Evolutionary conservation across 2,113 vertebrate genomes (phyloP).

Genomic region (Canis aureus): DNA sequence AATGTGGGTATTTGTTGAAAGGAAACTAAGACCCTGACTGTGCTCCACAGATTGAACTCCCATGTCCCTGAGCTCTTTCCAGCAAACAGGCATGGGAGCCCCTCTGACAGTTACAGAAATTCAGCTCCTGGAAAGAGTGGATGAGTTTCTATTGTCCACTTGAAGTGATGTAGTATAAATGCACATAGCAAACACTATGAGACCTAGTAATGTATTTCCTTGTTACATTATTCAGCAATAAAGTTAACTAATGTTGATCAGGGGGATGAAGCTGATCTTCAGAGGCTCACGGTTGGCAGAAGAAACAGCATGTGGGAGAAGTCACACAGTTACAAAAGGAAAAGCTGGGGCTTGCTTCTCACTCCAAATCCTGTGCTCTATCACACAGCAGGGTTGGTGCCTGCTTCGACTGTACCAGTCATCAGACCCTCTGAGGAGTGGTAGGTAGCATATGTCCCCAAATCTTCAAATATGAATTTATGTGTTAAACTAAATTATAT

Average conservation of each 20-base stretch:
- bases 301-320: neutral
- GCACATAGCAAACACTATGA: no score
- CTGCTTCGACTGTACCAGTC: neutral
- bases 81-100: fast-evolving
- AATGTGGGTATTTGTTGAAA: fast-evolving
- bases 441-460: neutral
- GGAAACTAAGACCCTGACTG: neutral
- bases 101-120: neutral
- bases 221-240: no score
- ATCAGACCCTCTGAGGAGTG: neutral
- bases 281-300: neutral
- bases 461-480: neutral
- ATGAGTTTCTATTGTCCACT: neutral
- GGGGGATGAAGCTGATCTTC: neutral
- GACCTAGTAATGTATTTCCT: neutral
- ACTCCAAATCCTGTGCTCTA: neutral
- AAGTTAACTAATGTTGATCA: neutral
- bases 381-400: neutral
- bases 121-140: neutral
- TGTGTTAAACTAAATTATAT: neutral
- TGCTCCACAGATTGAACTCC: neutral
- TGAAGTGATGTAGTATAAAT: neutral
- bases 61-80: neutral
- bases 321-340: neutral
- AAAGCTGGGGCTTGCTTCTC: neutral